These are phyloP conservation scores for Melopsittacus undulatus DNA, from an alignment of 2,797 vertebrate species.

Conservation along the genomic window DNA sequence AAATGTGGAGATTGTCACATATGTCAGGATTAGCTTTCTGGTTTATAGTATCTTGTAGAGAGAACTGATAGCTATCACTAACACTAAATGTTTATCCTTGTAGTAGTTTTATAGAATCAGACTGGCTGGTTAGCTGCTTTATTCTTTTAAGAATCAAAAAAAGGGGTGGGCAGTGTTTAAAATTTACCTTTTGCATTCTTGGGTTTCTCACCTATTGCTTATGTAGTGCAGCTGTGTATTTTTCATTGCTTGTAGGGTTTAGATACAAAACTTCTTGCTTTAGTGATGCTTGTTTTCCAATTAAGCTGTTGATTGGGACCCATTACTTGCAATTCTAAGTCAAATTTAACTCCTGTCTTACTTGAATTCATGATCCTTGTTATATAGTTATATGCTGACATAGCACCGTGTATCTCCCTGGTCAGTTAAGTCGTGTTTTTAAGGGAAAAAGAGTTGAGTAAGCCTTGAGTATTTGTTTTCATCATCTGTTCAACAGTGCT, in stretches of 20 bases:
- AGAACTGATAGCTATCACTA: not conserved
- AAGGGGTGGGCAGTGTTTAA: fast-evolving
- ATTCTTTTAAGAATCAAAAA: not conserved
- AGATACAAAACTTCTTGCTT: not conserved
- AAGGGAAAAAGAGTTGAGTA: not conserved
- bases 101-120: not conserved
- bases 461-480: not conserved
- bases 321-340: not conserved
- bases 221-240: not conserved
- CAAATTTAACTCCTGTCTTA: not conserved
- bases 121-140: not conserved
- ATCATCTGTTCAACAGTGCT: not conserved
- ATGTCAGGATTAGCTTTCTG: not conserved
- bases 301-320: not conserved
- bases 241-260: not conserved
- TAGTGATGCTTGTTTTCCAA: not conserved
- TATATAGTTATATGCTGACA: not conserved
- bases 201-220: not conserved
- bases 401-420: not conserved
- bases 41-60: not conserved
- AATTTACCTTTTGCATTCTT: not conserved
- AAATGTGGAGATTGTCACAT: not conserved
- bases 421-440: not conserved
- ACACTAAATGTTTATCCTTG: not conserved
- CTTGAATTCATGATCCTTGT: not conserved